Conservation (phyloP, 2,888 invertebrate species). For the Apamea monoglypha region DNA sequence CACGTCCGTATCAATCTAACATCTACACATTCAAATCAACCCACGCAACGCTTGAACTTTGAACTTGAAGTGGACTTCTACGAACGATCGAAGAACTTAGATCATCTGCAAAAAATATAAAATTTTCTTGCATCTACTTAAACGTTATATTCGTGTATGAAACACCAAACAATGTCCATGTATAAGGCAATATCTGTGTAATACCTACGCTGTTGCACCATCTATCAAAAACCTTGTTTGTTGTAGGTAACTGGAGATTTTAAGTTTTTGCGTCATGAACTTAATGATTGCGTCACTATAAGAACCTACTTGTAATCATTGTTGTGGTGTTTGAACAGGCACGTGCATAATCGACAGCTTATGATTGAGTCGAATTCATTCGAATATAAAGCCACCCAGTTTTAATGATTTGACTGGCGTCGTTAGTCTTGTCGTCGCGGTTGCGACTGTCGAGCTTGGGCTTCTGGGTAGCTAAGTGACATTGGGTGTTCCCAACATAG, state of each 20-base stretch:
- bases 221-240: constrained; percentile 54
- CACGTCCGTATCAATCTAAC: not conserved
- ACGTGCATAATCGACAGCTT: constrained; percentile 9
- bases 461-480: not conserved
- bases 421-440: not conserved
- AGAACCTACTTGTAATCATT: constrained; percentile 23
- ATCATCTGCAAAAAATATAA: constrained; percentile 23
- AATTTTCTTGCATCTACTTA: not conserved
- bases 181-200: constrained; percentile 12
- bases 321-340: constrained; percentile 17
- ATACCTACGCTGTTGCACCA: constrained; percentile 51
- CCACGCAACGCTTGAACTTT: constrained; percentile 34
- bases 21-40: constrained; percentile 13
- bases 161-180: constrained; percentile 11
- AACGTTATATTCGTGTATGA: not conserved
- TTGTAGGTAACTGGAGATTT: constrained; percentile 36
- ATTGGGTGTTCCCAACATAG: not conserved
- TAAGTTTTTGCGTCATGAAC: constrained; percentile 50
- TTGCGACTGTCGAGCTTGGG: too few species aligned
- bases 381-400: not conserved
- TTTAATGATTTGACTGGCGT: not conserved
- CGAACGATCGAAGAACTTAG: constrained; percentile 21
- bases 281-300: constrained; percentile 40
- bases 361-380: constrained; percentile 5
- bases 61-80: constrained; percentile 31